Conservation (phyloP, 1,140 invertebrate species). For the Drosophila jambulina region DNA sequence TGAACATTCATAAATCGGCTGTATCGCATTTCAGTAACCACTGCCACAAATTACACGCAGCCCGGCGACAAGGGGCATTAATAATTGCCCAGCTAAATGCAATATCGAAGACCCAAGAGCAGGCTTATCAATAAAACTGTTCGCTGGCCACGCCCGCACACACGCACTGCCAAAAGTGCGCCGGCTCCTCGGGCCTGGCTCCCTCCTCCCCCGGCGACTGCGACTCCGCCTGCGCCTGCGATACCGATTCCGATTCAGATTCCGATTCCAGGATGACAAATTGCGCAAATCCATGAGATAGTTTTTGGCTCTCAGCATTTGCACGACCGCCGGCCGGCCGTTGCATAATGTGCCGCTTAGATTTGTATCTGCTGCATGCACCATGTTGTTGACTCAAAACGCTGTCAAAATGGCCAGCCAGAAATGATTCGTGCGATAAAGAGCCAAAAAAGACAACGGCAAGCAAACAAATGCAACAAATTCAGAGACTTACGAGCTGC, state of each 20-base stretch:
- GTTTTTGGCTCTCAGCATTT: conserved; percentile 66
- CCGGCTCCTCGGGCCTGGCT: not conserved
- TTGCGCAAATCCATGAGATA: conserved; percentile 84
- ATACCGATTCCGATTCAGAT: conserved; percentile 33
- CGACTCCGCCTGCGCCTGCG: not conserved
- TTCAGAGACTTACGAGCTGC: conserved; percentile 15
- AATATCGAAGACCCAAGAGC: conserved; percentile 63
- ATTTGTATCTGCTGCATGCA: conserved; percentile 81
- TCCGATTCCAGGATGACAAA: conserved; percentile 75
- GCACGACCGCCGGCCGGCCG: conserved; percentile 50
- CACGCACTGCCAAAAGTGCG: conserved; percentile 57
- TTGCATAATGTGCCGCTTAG: conserved; percentile 80
- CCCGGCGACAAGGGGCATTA: conserved; percentile 76
- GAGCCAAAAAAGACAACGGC: conserved; percentile 52
- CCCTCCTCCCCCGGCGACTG: not conserved
- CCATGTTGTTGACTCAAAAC: conserved; percentile 82
- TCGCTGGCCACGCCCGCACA: conserved; percentile 73
- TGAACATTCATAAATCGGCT: conserved; percentile 66
- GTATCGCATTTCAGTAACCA: conserved; percentile 76
- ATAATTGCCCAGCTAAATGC: conserved; percentile 77
- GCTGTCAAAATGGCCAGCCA: conserved; percentile 79
- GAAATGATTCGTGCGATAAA: conserved; percentile 81
- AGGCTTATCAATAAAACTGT: conserved; percentile 82
- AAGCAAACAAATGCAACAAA: conserved; percentile 58
- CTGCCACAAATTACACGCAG: conserved; percentile 81